Evolutionary conservation across 2,888 invertebrate species (phyloP).

Genomic region (Acleris literana): DNA sequence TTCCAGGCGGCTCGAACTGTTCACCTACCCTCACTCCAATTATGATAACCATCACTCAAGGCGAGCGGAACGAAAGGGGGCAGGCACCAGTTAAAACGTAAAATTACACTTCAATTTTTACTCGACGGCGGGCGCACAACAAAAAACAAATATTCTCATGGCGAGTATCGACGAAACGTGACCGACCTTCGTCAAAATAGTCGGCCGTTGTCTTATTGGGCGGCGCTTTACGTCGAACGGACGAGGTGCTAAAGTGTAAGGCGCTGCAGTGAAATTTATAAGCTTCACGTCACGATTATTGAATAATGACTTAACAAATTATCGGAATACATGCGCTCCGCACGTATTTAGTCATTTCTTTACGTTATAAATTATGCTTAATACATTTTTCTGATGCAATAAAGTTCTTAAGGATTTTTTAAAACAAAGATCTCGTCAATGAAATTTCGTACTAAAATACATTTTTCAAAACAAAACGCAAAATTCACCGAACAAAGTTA

Average conservation of each 20-base stretch:
- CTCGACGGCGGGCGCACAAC: slow-evolving; percentile 76
- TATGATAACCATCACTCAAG: slow-evolving; percentile 83
- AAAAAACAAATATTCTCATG: slow-evolving; percentile 84
- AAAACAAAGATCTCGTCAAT: too few relatives aligned
- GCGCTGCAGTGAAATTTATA: slow-evolving; percentile 79
- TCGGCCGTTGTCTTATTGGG: slow-evolving; percentile 79
- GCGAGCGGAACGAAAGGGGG: slow-evolving; percentile 83
- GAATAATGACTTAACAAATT: slow-evolving; percentile 77
- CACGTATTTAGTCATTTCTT: background rate
- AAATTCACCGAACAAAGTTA: background rate
- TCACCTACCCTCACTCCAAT: slow-evolving; percentile 81
- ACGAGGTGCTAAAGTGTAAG: slow-evolving; percentile 83
- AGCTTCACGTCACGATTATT: slow-evolving; percentile 78
- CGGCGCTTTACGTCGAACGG: slow-evolving; percentile 71
- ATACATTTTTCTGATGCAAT: too few relatives aligned
- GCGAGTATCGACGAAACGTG: slow-evolving; percentile 82
- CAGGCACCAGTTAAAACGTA: slow-evolving; percentile 81
- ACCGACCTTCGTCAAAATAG: slow-evolving; percentile 83
- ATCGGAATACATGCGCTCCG: slow-evolving; percentile 58
- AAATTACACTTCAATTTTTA: slow-evolving; percentile 83
- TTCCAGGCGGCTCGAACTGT: slow-evolving; percentile 65
- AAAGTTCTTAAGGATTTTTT: too few relatives aligned
- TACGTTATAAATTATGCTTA: too few relatives aligned
- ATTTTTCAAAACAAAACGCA: background rate
- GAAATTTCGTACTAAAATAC: background rate